Percentiles rank a stretch among this genome's conserved stretches.
These are phyloP conservation scores for Rhyacophila evoluta DNA, from an alignment of 2,888 invertebrate genomes.

Conservation along the genomic window DNA sequence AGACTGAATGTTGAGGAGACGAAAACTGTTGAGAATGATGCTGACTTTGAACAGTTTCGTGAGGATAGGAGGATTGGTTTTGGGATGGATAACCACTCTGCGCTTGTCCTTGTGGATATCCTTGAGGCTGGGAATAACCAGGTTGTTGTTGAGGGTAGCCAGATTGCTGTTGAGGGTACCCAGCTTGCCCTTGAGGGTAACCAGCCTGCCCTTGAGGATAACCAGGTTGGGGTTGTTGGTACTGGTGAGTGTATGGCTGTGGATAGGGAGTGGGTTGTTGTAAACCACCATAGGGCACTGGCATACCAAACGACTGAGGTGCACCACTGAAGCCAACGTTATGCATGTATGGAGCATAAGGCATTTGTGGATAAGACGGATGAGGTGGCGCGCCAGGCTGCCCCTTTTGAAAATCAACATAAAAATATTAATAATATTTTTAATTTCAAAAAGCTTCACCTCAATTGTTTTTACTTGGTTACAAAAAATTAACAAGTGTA, in stretches of 20 bases:
- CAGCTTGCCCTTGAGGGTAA: constrained; percentile 56
- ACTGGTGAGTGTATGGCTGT: constrained; percentile 61
- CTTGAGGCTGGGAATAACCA: constrained; percentile 56
- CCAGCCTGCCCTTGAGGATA: constrained; percentile 58
- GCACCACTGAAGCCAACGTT: constrained; percentile 69
- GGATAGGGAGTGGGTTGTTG: constrained; percentile 65
- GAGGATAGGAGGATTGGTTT: constrained; percentile 53
- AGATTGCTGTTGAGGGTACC: constrained; percentile 50
- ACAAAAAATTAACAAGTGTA: neutral
- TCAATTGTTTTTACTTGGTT: too few relatives aligned
- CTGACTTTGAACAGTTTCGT: constrained; percentile 52
- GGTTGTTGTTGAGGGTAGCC: constrained; percentile 37
- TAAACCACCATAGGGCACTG: constrained; percentile 65
- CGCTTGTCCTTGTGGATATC: constrained; percentile 55
- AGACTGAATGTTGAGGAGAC: constrained; percentile 44
- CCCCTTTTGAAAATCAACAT: constrained; percentile 61
- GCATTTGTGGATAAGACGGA: constrained; percentile 67
- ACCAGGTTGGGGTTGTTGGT: constrained; percentile 60
- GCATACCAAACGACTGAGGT: constrained; percentile 68
- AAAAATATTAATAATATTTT: constrained; percentile 27
- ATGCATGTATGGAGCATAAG: constrained; percentile 61
- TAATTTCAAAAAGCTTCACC: neutral
- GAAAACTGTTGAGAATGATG: constrained; percentile 54
- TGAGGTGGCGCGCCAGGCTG: constrained; percentile 61
- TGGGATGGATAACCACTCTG: constrained; percentile 57